phyloP scores from a whole-genome alignment of 2,113 vertebrate species.

The Rhea americana region DNA sequence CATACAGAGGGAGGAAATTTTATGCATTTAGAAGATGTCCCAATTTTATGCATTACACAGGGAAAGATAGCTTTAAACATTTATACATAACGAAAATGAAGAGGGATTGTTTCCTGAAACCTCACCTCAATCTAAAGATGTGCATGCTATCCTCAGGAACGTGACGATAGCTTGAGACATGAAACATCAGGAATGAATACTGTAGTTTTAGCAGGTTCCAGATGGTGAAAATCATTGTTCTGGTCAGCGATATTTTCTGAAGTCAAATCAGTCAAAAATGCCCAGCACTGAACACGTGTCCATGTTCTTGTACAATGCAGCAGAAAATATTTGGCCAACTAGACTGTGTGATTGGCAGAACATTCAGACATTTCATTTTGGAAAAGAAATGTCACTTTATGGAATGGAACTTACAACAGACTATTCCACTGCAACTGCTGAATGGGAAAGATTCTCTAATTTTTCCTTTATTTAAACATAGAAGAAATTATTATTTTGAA shows the following conservation, averaged over 20 bases:
- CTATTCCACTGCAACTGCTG: conserved; percentile 33
- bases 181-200: neutral
- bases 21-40: neutral
- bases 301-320: conserved; percentile 20
- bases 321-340: conserved; percentile 24
- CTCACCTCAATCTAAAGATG: neutral
- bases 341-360: conserved; percentile 48
- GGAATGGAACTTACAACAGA: conserved; percentile 49
- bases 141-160: neutral
- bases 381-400: conserved; percentile 57
- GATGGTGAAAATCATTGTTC: neutral
- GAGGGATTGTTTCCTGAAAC: neutral
- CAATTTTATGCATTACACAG: neutral
- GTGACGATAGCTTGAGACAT: neutral
- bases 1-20: neutral
- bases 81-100: neutral
- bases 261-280: conserved; percentile 6
- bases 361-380: conserved; percentile 40
- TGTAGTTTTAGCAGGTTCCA: neutral
- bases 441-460: conserved; percentile 24
- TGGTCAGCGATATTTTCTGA: conserved; percentile 13
- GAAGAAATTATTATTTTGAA: neutral
- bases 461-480: conserved; percentile 40
- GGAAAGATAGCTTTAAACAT: neutral
- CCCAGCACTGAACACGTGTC: conserved; percentile 19